Evolutionary conservation across 2,113 vertebrate genomes (phyloP).

Genomic region (Macquaria australasica): DNA sequence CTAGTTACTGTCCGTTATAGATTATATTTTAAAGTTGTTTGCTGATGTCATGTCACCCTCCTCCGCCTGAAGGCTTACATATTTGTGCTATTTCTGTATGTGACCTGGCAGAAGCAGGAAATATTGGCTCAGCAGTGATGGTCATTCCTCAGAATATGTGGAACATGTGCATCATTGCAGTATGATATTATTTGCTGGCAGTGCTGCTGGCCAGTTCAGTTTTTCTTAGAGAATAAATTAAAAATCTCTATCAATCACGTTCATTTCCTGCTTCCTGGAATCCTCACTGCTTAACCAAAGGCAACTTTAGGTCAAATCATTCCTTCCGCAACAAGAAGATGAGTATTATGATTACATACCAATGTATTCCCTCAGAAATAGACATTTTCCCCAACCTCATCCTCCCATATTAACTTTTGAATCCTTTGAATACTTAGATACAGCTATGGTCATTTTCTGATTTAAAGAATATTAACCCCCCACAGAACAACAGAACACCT

Average conservation of each 20-base stretch:
- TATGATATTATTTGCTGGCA: slow-evolving; percentile 27
- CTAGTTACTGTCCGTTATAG: not conserved
- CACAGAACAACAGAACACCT: not conserved
- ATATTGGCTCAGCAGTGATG: not conserved
- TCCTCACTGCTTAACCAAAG: not conserved
- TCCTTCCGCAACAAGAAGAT: not conserved
- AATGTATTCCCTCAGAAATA: not conserved
- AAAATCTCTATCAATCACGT: slow-evolving; percentile 21
- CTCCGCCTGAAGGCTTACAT: not conserved
- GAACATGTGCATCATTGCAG: not conserved
- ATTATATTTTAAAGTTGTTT: not conserved
- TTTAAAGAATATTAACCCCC: no score
- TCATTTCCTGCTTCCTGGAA: slow-evolving; percentile 23
- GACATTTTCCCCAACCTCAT: not conserved
- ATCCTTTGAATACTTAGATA: not conserved
- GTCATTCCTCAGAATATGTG: not conserved
- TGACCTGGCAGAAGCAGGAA: not conserved
- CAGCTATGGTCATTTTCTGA: no score
- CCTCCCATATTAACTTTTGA: not conserved
- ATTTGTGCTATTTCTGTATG: not conserved
- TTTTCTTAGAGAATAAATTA: slow-evolving; percentile 23
- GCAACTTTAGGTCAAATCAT: not conserved
- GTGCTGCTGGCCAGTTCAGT: not conserved
- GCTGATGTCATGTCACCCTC: not conserved
- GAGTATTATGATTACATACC: not conserved